These are phyloP conservation scores for Diachasmimorpha longicaudata DNA, from an alignment of 1,140 invertebrate species.

Conservation along the genomic window DNA sequence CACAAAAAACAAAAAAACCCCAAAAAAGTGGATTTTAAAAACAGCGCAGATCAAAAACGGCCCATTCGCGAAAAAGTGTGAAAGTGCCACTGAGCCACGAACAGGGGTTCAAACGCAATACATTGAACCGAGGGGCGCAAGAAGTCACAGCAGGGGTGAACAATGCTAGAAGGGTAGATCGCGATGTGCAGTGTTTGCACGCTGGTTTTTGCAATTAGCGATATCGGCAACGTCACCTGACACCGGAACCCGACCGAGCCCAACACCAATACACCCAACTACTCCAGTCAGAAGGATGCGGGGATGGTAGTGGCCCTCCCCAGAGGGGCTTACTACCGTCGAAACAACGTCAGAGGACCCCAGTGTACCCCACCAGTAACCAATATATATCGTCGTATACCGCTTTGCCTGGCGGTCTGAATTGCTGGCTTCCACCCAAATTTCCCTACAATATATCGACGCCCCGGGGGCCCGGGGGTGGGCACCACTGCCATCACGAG, in stretches of 20 bases:
- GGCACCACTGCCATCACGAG: not conserved
- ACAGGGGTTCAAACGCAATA: not conserved
- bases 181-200: conserved; percentile 28
- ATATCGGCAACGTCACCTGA: conserved; percentile 46
- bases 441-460: conserved; percentile 43
- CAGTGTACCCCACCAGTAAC: conserved; percentile 5
- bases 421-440: conserved; percentile 44
- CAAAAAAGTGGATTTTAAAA: not conserved
- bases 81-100: not conserved
- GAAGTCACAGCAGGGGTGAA: not conserved
- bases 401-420: conserved; percentile 1
- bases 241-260: conserved; percentile 31
- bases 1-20: too few relatives aligned
- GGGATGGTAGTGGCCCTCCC: not conserved
- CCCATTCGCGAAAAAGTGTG: not conserved
- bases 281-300: not conserved
- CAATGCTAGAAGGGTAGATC: not conserved
- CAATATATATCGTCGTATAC: conserved; percentile 7
- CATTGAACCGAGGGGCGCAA: not conserved
- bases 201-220: conserved; percentile 52
- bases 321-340: not conserved
- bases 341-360: not conserved
- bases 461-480: conserved; percentile 33
- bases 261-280: conserved; percentile 20
- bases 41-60: not conserved